phyloP scores from a whole-genome alignment of 2,888 invertebrate species.

The Troides aeacus region DNA sequence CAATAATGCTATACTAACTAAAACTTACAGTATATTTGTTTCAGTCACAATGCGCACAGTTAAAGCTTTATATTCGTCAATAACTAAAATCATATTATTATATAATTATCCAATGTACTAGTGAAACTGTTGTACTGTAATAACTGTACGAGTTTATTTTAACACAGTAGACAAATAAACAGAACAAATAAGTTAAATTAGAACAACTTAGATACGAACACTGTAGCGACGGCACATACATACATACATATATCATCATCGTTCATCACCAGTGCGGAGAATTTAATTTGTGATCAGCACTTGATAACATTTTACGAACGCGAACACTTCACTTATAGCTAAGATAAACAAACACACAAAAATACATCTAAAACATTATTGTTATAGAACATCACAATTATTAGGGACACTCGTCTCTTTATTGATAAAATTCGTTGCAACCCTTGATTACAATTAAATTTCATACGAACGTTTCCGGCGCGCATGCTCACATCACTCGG shows the following conservation, averaged over 20 bases:
- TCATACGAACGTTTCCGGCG: conserved; percentile 48
- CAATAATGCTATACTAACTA: conserved; percentile 26
- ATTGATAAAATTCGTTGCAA: conserved; percentile 74
- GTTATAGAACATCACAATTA: conserved; percentile 76
- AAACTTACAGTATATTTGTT: conserved; percentile 39
- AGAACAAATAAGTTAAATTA: conserved; percentile 21
- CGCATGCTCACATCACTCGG: conserved; percentile 48
- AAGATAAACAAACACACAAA: conserved; percentile 75
- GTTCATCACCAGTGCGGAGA: conserved; percentile 6
- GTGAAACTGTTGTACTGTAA: not conserved
- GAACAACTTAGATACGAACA: conserved; percentile 7
- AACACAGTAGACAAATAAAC: conserved; percentile 42
- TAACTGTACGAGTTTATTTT: conserved; percentile 36
- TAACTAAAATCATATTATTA: conserved; percentile 58
- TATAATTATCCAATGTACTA: conserved; percentile 42
- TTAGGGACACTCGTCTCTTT: conserved; percentile 70
- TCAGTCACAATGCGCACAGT: conserved; percentile 51
- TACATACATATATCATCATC: too few species aligned
- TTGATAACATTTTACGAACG: conserved; percentile 74
- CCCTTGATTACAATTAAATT: conserved; percentile 54
- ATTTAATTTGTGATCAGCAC: conserved; percentile 38
- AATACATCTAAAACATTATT: conserved; percentile 79
- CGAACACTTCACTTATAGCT: conserved; percentile 54
- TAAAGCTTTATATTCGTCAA: conserved; percentile 62
- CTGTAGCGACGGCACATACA: conserved; percentile 1